Evolutionary conservation across 1,140 invertebrate species (phyloP).

Genomic region (Coptotermes formosanus): DNA sequence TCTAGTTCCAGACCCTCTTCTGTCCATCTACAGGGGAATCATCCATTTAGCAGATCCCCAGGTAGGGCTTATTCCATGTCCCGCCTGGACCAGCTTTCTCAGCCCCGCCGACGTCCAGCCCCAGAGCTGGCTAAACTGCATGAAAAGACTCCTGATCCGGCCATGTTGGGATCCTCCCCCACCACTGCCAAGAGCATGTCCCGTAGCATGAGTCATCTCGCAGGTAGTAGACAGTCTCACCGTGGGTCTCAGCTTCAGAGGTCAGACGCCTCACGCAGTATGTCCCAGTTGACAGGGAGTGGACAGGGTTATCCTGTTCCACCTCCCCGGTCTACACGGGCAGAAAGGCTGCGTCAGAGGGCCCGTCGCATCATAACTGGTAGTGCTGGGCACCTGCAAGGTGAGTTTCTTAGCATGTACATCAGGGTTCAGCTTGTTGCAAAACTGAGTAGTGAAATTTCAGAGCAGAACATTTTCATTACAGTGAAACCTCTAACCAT

Average conservation of each 20-base stretch:
- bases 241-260: slow-evolving; percentile 43
- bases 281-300: slow-evolving; percentile 50
- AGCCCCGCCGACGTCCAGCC: slow-evolving; percentile 55
- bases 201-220: slow-evolving; percentile 50
- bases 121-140: slow-evolving; percentile 48
- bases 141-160: slow-evolving; percentile 48
- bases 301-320: slow-evolving; percentile 46
- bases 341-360: slow-evolving; percentile 54
- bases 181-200: slow-evolving; percentile 38
- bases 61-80: slow-evolving; percentile 87
- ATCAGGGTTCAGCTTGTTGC: background rate
- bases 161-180: slow-evolving; percentile 42
- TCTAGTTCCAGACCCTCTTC: slow-evolving; percentile 57
- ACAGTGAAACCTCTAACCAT: too few relatives aligned
- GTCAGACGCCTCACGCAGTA: slow-evolving; percentile 55
- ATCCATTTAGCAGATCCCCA: slow-evolving; percentile 38
- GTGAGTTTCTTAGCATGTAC: background rate
- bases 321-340: slow-evolving; percentile 53
- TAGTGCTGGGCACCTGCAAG: background rate
- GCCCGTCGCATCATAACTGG: slow-evolving; percentile 42
- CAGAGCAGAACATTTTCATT: too few relatives aligned
- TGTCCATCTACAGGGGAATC: slow-evolving; percentile 66
- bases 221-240: slow-evolving; percentile 24
- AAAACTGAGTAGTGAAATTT: too few relatives aligned
- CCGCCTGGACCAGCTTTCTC: slow-evolving; percentile 79